Conservation (phyloP, 1,140 invertebrate species). For the Drosophila lacertosa region DNA sequence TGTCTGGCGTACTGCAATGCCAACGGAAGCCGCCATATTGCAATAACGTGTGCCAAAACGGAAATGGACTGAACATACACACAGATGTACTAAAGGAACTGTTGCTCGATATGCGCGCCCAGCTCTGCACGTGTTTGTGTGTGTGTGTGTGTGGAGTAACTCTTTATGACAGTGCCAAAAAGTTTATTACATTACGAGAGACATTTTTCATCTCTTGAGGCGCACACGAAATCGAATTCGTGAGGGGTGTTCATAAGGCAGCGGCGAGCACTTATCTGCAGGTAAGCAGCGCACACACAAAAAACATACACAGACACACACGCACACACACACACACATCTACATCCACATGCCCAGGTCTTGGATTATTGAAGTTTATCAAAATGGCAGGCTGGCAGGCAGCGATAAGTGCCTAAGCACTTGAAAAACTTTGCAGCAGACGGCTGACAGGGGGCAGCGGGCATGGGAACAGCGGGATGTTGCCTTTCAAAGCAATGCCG, state of each 20-base stretch:
- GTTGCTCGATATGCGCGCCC: constrained; percentile 44
- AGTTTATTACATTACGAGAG: constrained; percentile 66
- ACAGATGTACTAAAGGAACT: constrained; percentile 44
- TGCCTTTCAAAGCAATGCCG: constrained; percentile 50
- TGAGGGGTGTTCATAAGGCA: constrained; percentile 67
- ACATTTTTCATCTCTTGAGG: constrained; percentile 48
- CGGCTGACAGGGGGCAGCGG: not conserved
- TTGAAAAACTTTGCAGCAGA: constrained; percentile 62
- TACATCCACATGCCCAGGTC: constrained; percentile 36
- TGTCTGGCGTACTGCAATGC: constrained; percentile 49
- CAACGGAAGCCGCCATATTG: constrained; percentile 80
- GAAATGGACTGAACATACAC: constrained; percentile 59
- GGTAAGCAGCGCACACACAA: constrained; percentile 56
- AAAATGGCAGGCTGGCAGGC: constrained; percentile 60
- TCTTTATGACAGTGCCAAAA: constrained; percentile 63
- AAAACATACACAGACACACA: constrained; percentile 19
- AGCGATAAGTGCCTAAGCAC: constrained; percentile 79
- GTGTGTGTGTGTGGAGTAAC: constrained; percentile 28
- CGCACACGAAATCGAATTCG: constrained; percentile 71
- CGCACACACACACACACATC: constrained; percentile 17
- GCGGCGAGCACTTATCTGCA: constrained; percentile 63
- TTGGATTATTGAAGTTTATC: constrained; percentile 79
- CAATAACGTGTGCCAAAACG: constrained; percentile 73
- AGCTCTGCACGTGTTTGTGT: constrained; percentile 4
- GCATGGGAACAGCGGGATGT: not conserved